Evolutionary conservation across 2,113 vertebrate genomes (phyloP), one percentile per base, ranked within the genome.

Genomic region (Astatoreochromis straeleni): DNA sequence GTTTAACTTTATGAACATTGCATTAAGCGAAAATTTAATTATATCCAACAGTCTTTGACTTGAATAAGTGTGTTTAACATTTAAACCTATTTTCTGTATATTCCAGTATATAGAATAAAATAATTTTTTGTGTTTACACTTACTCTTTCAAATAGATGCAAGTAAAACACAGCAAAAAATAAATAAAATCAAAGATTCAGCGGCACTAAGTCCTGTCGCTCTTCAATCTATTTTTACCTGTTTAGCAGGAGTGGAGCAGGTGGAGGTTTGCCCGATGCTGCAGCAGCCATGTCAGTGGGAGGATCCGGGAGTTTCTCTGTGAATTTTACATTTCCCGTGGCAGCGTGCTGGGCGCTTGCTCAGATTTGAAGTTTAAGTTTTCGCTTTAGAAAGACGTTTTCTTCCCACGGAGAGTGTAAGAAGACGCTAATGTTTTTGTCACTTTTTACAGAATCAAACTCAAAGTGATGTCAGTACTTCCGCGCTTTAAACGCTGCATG

Each of bases 11-110:
- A 63, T 63, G 58, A 11, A 0, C 5, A 33, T 2, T 19, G 58
- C 29, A 63, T 63, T 63, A 0, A 19, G 16, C 0, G 0, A 63
- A 63, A 63, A 63, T 63, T 4, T 0, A 33, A 63, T 63, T 63
- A 33, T 33, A 63, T 63, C 16, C 58, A 60, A 33, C 58, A 63
- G 58, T 63, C 58, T 63, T 63, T 3, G 16, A 63, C 58, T 63
- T 19, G 29, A 63, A 33, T 19, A 63, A 33, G 4, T 63, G 58
- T 63, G 58, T 63, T 19, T 63, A 19, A 63, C 58, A 63, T 63
- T 63, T 63, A 1, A 63, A 33, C 9, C 58, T 19, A 33, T 63
- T 63, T 7, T 63, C 58, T 58, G 53, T 0, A 55, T 55, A 55
- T 55, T 7, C 53, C 53, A 54, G 53, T 24, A 24, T 55, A 24